These are phyloP conservation scores for Arge pagana DNA, from an alignment of 2,888 invertebrate species.

Conservation along the genomic window DNA sequence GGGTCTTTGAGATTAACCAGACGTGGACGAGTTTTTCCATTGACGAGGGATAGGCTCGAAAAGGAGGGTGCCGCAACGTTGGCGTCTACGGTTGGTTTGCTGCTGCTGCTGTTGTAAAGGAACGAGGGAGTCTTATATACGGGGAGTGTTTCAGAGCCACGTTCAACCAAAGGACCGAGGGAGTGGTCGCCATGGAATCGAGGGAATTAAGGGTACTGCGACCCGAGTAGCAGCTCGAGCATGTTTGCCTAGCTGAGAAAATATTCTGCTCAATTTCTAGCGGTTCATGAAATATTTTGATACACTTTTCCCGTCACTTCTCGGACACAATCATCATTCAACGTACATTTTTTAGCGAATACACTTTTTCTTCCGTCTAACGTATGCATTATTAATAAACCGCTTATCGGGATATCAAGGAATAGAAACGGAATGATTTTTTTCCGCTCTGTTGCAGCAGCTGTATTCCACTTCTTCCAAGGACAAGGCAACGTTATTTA, in stretches of 20 bases:
- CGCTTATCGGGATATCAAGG: too few relatives aligned
- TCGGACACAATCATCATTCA: too few relatives aligned
- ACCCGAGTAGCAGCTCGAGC: not conserved
- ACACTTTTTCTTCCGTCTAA: too few relatives aligned
- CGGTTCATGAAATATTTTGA: too few relatives aligned
- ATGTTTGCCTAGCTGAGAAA: constrained; percentile 18
- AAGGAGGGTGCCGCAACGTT: not conserved
- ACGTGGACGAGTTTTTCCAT: not conserved
- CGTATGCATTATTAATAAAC: too few relatives aligned
- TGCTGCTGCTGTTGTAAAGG: not conserved
- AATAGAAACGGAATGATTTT: too few relatives aligned
- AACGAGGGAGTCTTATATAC: constrained; percentile 9
- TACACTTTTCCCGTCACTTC: too few relatives aligned
- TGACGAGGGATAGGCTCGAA: not conserved
- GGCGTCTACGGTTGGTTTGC: constrained; percentile 1
- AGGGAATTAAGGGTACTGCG: constrained; percentile 3
- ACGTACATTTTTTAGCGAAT: too few relatives aligned
- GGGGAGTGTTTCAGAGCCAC: constrained; percentile 3
- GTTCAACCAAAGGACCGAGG: not conserved
- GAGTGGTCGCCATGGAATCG: constrained; percentile 8
- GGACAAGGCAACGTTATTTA: too few relatives aligned
- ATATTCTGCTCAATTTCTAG: too few relatives aligned
- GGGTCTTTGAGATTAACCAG: not conserved
- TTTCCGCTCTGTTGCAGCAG: too few relatives aligned
- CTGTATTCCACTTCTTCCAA: too few relatives aligned